A percentile compares a stretch with the other conserved stretches of the same genome.
Conservation (phyloP, 2,888 invertebrate species). For the Zaprionus obscuricornis region DNA sequence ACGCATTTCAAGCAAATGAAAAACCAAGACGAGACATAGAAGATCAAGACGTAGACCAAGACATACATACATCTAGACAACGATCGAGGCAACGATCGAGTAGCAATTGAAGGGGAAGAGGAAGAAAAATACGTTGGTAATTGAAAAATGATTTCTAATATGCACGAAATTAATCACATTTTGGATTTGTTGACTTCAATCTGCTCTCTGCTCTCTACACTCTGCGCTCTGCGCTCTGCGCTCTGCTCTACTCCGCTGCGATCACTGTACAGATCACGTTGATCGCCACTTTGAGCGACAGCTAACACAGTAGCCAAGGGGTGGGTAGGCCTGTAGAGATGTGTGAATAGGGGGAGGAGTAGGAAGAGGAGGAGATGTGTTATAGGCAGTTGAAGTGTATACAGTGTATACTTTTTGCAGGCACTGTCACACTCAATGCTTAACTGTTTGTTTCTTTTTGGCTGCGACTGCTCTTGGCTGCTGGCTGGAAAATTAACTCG, state of each 20-base stretch:
- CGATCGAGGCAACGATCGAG: too few species aligned
- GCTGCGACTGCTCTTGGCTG: constrained; percentile 13
- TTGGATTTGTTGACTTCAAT: constrained; percentile 55
- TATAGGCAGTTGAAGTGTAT: constrained; percentile 1
- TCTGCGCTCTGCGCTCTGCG: too few species aligned
- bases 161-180: constrained; percentile 79
- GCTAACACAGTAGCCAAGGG: constrained; percentile 66
- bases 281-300: constrained; percentile 74
- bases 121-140: constrained; percentile 58
- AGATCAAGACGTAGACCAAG: too few species aligned
- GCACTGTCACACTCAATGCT: constrained; percentile 37
- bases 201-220: constrained; percentile 18
- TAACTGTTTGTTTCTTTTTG: constrained; percentile 34
- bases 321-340: neutral
- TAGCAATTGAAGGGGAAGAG: too few species aligned
- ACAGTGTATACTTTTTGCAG: constrained; percentile 48
- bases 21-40: too few species aligned
- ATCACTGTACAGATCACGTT: constrained; percentile 34
- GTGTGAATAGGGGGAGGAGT: neutral
- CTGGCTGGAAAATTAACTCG: constrained; percentile 75
- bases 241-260: constrained; percentile 2
- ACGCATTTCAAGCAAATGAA: too few species aligned
- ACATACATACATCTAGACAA: too few species aligned
- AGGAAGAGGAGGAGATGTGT: neutral
- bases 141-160: constrained; percentile 80